Conservation (phyloP, 1,140 invertebrate species). For the Drosophila kikkawai region DNA sequence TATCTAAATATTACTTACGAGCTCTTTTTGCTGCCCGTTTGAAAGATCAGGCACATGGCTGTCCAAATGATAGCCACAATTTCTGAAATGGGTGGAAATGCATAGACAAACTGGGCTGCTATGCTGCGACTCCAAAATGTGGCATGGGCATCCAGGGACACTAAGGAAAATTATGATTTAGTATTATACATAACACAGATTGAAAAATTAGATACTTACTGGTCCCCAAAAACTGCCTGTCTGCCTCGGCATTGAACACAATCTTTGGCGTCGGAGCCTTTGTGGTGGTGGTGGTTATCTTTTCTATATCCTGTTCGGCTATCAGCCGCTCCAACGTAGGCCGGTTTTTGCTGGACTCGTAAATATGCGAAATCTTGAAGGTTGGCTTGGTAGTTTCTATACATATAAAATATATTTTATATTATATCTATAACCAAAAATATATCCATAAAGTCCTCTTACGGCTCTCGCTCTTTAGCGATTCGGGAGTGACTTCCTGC, state of each 20-base stretch:
- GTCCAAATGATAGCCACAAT: constrained; percentile 81
- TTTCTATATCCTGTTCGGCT: constrained; percentile 30
- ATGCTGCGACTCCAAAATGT: constrained; percentile 66
- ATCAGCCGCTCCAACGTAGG: constrained; percentile 51
- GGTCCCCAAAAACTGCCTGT: constrained; percentile 65
- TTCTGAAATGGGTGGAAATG: constrained; percentile 76
- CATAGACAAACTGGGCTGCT: constrained; percentile 73
- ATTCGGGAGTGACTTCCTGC: constrained; percentile 22
- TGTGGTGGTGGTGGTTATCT: constrained; percentile 28
- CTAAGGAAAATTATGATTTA: constrained; percentile 18
- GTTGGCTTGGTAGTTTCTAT: constrained; percentile 57
- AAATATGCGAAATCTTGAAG: constrained; percentile 62
- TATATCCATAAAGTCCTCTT: constrained; percentile 11
- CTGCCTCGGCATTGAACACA: constrained; percentile 63
- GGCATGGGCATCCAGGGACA: constrained; percentile 62
- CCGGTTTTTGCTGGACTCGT: constrained; percentile 53
- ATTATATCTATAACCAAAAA: too few species aligned
- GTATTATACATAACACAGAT: background rate
- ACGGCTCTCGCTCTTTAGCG: constrained; percentile 58
- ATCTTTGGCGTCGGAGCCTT: constrained; percentile 43
- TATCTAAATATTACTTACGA: constrained; percentile 46
- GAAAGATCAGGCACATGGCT: constrained; percentile 80
- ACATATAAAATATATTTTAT: background rate
- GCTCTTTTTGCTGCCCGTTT: constrained; percentile 75
- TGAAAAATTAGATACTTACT: constrained; percentile 38